Evolutionary conservation across 2,888 invertebrate species (phyloP).

Genomic region (Conus canariensis): DNA sequence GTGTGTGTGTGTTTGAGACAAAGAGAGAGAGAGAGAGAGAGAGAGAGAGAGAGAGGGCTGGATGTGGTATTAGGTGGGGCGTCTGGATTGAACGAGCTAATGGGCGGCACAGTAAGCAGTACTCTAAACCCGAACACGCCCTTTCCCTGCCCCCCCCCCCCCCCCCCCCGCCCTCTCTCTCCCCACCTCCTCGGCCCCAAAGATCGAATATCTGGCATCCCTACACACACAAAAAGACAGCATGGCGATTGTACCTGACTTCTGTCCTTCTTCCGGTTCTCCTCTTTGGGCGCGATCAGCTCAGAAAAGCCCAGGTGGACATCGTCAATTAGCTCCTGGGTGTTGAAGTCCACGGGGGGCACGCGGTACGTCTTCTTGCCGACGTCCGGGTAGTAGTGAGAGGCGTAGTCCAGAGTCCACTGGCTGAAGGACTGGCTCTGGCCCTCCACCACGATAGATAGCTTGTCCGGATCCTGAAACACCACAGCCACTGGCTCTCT

Average conservation of each 20-base stretch:
- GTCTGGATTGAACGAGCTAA: no score
- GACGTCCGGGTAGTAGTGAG: background rate
- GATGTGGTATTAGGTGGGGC: no score
- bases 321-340: background rate
- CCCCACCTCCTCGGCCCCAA: background rate
- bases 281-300: background rate
- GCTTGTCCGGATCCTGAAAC: conserved; percentile 12
- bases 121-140: background rate
- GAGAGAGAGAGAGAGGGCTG: no score
- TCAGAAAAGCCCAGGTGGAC: background rate
- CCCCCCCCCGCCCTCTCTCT: background rate
- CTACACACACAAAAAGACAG: no score
- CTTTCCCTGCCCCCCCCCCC: background rate
- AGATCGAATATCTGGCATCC: no score
- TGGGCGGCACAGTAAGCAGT: no score
- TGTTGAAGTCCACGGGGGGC: conserved; percentile 19
- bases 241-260: no score
- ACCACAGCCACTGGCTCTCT: no score
- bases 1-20: no score
- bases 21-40: no score
- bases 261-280: background rate
- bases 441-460: conserved; percentile 8
- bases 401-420: conserved; percentile 18
- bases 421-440: background rate
- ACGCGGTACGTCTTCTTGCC: conserved; percentile 13